phyloP scores from a whole-genome alignment of 2,888 invertebrate genomes.

The Papilio elwesi region DNA sequence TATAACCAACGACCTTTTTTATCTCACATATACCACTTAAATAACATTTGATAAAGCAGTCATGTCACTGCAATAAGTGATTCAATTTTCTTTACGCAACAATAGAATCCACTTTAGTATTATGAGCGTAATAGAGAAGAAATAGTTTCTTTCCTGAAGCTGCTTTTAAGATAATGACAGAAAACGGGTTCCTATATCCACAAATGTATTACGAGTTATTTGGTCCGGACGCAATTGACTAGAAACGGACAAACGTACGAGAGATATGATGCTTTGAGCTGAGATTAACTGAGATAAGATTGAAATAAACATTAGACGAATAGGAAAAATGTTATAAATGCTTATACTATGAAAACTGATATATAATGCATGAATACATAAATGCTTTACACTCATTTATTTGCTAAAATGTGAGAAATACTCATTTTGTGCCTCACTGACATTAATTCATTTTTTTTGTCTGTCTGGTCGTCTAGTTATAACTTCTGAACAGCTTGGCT shows the following conservation, averaged over 20 bases:
- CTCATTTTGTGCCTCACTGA: too few relatives aligned
- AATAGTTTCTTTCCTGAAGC: conserved; percentile 78
- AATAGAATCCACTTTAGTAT: conserved; percentile 56
- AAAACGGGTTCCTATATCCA: conserved; percentile 82
- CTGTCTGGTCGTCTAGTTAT: too few relatives aligned
- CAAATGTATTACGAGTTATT: conserved; percentile 73
- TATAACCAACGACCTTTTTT: not conserved
- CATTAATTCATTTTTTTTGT: too few relatives aligned
- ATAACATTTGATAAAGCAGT: conserved; percentile 79
- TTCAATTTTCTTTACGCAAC: conserved; percentile 59
- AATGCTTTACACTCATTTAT: too few relatives aligned
- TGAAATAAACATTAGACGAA: conserved; percentile 30
- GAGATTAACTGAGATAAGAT: conserved; percentile 58
- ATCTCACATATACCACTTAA: conserved; percentile 42
- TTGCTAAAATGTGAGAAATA: too few relatives aligned
- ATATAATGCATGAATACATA: too few relatives aligned
- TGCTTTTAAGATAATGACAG: conserved; percentile 83
- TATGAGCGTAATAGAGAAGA: conserved; percentile 81
- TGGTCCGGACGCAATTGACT: conserved; percentile 50
- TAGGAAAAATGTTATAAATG: conserved; percentile 40
- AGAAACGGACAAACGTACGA: conserved; percentile 50
- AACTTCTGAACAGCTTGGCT: too few relatives aligned
- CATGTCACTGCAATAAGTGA: conserved; percentile 81
- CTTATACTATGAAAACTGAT: too few relatives aligned
- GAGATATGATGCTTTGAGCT: conserved; percentile 73